phyloP scores from a whole-genome alignment of 2,113 vertebrate genomes.

The Orientallactaga bullata region DNA sequence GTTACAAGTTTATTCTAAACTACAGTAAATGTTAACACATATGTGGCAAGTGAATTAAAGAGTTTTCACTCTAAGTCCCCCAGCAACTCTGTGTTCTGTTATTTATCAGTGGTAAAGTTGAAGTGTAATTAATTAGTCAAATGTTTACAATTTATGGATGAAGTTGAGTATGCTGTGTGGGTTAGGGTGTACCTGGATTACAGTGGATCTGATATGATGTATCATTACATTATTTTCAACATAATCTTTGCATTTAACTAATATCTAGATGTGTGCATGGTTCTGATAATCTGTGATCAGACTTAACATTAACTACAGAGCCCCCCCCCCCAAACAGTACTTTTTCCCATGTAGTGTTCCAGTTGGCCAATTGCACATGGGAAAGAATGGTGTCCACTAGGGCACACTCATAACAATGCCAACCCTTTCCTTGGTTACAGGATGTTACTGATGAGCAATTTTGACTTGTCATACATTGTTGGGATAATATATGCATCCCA shows the following conservation, averaged over 20 bases:
- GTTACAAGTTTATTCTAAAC: not conserved
- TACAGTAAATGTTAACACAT: not conserved
- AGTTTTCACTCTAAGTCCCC: not conserved
- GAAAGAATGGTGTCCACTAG: constrained; percentile 35
- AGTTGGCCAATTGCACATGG: not conserved
- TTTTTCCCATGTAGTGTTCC: not conserved
- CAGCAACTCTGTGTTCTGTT: not conserved
- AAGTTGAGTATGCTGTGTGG: not conserved
- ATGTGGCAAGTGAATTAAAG: constrained; percentile 28
- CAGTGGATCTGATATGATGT: not conserved
- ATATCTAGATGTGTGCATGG: not conserved
- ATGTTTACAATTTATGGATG: not conserved
- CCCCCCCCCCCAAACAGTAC: not conserved
- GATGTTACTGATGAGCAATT: constrained; percentile 4
- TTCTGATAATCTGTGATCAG: not conserved
- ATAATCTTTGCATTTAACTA: constrained; percentile 11
- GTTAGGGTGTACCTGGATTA: not conserved
- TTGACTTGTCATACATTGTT: constrained; percentile 18
- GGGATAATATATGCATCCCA: not conserved
- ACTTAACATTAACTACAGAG: not conserved
- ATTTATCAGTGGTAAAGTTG: not conserved
- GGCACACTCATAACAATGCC: not conserved
- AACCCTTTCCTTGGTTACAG: constrained; percentile 38
- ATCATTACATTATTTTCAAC: not conserved
- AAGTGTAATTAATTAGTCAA: not conserved